phyloP scores from a whole-genome alignment of 2,888 invertebrate genomes.

The Brachypalpus laphriformis region DNA sequence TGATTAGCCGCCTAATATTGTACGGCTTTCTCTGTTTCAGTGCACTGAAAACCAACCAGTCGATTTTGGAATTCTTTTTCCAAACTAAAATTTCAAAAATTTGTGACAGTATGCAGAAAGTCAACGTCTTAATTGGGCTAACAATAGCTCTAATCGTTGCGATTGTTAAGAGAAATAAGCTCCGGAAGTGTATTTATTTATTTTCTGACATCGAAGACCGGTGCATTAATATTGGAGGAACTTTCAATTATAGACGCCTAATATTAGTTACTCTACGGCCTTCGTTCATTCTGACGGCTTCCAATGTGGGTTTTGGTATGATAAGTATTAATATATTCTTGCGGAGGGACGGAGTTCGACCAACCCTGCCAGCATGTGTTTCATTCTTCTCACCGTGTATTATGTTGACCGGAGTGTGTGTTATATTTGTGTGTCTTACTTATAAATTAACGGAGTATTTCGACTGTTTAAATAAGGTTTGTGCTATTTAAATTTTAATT shows the following conservation, averaged over 20 bases:
- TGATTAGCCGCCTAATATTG: slow-evolving; percentile 77
- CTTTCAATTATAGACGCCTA: slow-evolving; percentile 74
- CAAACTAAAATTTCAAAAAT: slow-evolving; percentile 79
- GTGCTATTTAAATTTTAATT: not conserved
- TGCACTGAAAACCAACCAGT: slow-evolving; percentile 77
- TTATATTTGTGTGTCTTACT: slow-evolving; percentile 75
- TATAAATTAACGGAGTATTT: slow-evolving; percentile 77
- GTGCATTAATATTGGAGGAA: slow-evolving; percentile 76
- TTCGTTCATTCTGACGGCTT: slow-evolving; percentile 56
- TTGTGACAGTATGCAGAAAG: slow-evolving; percentile 80
- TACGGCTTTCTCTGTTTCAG: slow-evolving; percentile 78
- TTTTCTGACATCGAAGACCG: slow-evolving; percentile 75
- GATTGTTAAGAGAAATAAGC: not conserved
- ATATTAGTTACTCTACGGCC: slow-evolving; percentile 71
- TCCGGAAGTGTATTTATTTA: slow-evolving; percentile 45
- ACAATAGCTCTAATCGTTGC: not conserved
- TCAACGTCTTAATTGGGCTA: slow-evolving; percentile 77
- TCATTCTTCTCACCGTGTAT: slow-evolving; percentile 79
- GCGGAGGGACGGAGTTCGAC: slow-evolving; percentile 13
- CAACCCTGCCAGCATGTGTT: slow-evolving; percentile 70
- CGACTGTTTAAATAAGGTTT: slow-evolving; percentile 78
- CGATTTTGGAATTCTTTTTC: slow-evolving; percentile 81
- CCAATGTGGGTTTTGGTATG: slow-evolving; percentile 70
- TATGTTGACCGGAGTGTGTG: slow-evolving; percentile 77
- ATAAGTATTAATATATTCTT: slow-evolving; percentile 76